Conservation (phyloP, 2,113 vertebrate species). For the Oriolus oriolus region DNA sequence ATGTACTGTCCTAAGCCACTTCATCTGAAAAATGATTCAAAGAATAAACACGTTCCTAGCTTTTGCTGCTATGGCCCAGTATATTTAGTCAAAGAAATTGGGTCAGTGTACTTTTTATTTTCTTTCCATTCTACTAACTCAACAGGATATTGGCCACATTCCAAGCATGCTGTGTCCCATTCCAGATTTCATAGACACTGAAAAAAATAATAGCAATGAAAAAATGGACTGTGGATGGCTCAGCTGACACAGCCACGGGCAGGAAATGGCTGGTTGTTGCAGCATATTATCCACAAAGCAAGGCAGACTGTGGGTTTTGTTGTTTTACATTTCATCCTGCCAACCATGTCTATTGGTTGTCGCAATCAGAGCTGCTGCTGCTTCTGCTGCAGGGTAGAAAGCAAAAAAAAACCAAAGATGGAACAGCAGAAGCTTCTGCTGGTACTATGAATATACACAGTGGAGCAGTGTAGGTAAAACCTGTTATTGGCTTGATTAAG, state of each 20-base stretch:
- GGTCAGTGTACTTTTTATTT: conserved; percentile 69
- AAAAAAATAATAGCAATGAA: conserved; percentile 1
- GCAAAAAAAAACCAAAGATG: neutral
- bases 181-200: conserved; percentile 50
- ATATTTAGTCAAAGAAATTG: conserved; percentile 60
- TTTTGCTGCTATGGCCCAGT: conserved; percentile 35
- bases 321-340: conserved; percentile 53
- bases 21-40: conserved; percentile 31
- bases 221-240: conserved; percentile 57
- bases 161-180: conserved; percentile 61
- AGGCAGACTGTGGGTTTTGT: conserved; percentile 30
- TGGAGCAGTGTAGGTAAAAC: neutral
- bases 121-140: conserved; percentile 64
- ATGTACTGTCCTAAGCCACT: conserved; percentile 20
- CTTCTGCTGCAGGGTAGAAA: conserved; percentile 20
- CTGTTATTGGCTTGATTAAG: neutral
- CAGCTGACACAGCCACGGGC: conserved; percentile 51
- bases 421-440: neutral
- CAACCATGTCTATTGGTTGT: conserved; percentile 12
- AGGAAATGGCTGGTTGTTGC: conserved; percentile 39
- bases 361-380: conserved; percentile 24
- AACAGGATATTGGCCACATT: conserved; percentile 56
- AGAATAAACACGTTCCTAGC: conserved; percentile 3
- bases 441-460: neutral
- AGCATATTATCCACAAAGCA: conserved; percentile 43